Conservation (phyloP, 2,797 vertebrate species). For the Hyperoplus immaculatus region DNA sequence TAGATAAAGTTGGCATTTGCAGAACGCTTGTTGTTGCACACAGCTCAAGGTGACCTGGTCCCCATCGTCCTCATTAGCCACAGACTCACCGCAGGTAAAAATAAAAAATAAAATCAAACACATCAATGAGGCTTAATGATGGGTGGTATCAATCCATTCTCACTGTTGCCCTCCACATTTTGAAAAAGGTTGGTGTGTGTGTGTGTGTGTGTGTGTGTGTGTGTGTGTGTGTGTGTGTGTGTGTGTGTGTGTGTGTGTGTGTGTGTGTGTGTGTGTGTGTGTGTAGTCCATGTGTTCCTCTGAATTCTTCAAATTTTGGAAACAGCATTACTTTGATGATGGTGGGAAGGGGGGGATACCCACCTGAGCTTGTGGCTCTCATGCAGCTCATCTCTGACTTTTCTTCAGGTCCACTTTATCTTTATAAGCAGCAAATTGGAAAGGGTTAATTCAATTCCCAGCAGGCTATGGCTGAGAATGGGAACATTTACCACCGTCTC, state of each 20-base stretch:
- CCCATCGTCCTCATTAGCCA: conserved; percentile 55
- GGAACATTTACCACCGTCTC: conserved; percentile 58
- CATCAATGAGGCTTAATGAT: conserved; percentile 55
- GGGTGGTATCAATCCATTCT: conserved; percentile 45
- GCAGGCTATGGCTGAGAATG: conserved; percentile 61
- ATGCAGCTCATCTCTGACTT: conserved; percentile 54
- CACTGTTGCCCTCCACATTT: background rate
- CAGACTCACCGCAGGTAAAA: conserved; percentile 14
- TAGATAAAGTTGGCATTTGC: conserved; percentile 30
- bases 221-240: background rate
- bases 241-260: conserved; percentile 12
- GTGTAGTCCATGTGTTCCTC: background rate
- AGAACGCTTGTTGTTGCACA: conserved; percentile 36
- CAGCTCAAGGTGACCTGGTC: conserved; percentile 74
- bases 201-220: background rate
- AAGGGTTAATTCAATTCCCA: conserved; percentile 79
- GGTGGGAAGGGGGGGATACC: conserved; percentile 29
- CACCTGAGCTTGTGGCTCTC: conserved; percentile 36
- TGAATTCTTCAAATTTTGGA: background rate
- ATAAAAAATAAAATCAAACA: conserved; percentile 46
- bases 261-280: background rate
- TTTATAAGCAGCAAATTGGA: conserved; percentile 78
- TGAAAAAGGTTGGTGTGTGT: background rate
- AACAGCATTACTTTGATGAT: conserved; percentile 23
- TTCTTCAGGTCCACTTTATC: conserved; percentile 74